Evolutionary conservation across 2,113 vertebrate genomes (phyloP), one percentile per base, ranked within the genome.

Genomic region (Rhizomys pruinosus): DNA sequence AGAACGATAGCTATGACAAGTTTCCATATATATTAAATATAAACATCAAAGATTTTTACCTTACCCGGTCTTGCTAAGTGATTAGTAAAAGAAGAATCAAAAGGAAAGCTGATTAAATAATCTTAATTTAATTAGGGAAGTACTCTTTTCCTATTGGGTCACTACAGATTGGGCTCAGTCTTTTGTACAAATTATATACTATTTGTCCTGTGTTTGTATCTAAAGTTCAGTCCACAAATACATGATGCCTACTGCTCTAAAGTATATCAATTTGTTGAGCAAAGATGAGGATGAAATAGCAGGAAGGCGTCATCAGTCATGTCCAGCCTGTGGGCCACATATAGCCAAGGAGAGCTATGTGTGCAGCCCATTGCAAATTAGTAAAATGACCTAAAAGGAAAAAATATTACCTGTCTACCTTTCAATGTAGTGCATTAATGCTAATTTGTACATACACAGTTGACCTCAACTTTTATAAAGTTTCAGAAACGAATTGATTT

Each of bases 31-130:
- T 59, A 23, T 84, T 39, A 63, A 78, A 44, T 73, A 76, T 82
- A 91, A 90, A 74, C 32, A 92, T 64, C 19, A 64, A 64, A 64
- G 27, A 81, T 68, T 84, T 90, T 76, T 80, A 89, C n/a, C 13
- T 37, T 37, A 71, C 55, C 91, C 19, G 13, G 77, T 84, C 81
- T 93, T 74, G 37, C 37, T 23, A 73, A 77, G 8, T 44, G 23
- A 80, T 47, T n/a, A n/a, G n/a, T n/a, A 52, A 69, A 84, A 82
- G 11, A 69, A 71, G 80, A 76, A 32, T 37, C 61, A 22, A 89
- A 84, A 77, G 22, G 20, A 82, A 72, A 80, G 6, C 27, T 63
- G 39, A 76, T 23, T 63, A 91, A 90, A 17, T 61, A 89, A 88
- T 80, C 78, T 68, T 76, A 71, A 71, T 59, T 68, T 76, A 71